Percentiles rank a stretch among this genome's conserved stretches.
Evolutionary conservation across 1,140 invertebrate genomes (phyloP).

Genomic region (Euura saliciscinereae): DNA sequence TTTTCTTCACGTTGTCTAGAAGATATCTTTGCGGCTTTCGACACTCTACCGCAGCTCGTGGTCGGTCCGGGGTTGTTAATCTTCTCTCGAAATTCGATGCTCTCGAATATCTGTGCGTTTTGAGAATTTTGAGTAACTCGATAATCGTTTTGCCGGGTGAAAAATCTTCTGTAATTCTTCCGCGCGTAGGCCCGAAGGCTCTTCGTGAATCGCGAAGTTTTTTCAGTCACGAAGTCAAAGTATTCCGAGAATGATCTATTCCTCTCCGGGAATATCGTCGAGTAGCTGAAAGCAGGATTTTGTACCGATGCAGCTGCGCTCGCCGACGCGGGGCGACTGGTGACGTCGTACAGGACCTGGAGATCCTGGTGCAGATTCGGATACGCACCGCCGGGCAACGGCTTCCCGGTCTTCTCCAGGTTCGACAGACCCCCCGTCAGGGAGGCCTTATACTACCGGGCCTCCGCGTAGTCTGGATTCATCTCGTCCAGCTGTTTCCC

Average conservation of each 20-base stretch:
- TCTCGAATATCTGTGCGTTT: constrained; percentile 19
- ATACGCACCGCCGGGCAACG: constrained; percentile 51
- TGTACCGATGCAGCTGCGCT: constrained; percentile 10
- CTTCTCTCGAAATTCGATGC: constrained; percentile 15
- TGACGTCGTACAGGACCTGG: constrained; percentile 38
- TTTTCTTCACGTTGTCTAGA: constrained; percentile 23
- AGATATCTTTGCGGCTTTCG: neutral
- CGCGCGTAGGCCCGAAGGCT: constrained; percentile 32
- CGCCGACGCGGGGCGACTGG: constrained; percentile 12
- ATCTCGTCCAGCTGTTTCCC: constrained; percentile 88
- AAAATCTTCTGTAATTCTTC: constrained; percentile 17
- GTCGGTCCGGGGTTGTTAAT: neutral
- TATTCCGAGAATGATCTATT: constrained; percentile 42
- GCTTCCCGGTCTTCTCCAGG: constrained; percentile 54
- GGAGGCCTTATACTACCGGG: constrained; percentile 61
- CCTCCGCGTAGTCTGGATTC: constrained; percentile 70
- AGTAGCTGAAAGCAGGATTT: constrained; percentile 28
- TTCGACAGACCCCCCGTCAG: constrained; percentile 57
- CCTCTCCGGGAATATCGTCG: constrained; percentile 21
- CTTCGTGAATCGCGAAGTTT: constrained; percentile 45
- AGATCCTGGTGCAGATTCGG: constrained; percentile 49
- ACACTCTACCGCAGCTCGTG: neutral
- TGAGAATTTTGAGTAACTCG: too few relatives aligned
- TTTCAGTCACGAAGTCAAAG: constrained; percentile 49
- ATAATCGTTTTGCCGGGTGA: constrained; percentile 14